Evolutionary conservation across 2,888 invertebrate genomes (phyloP).

Genomic region (Hirtodrosophila histrioides): DNA sequence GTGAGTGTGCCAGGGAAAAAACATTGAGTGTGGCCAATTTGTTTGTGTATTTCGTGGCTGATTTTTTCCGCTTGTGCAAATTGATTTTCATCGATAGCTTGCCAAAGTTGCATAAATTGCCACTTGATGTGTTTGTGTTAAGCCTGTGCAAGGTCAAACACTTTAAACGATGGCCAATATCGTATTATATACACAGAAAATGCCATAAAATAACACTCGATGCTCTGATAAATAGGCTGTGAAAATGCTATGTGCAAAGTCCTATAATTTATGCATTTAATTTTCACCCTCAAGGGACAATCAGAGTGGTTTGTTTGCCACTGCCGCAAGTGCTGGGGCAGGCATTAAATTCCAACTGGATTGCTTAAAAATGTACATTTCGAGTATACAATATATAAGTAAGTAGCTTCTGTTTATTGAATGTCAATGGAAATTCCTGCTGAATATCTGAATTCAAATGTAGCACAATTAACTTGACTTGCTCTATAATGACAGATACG

Average conservation of each 20-base stretch:
- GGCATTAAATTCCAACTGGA: conserved; percentile 14
- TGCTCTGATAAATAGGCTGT: conserved; percentile 33
- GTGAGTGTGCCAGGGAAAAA: conserved; percentile 46
- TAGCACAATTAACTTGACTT: conserved; percentile 29
- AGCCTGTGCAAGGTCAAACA: conserved; percentile 52
- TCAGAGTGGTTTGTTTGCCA: conserved; percentile 25
- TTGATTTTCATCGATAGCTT: conserved; percentile 69
- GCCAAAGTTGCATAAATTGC: conserved; percentile 59
- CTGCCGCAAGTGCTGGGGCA: neutral
- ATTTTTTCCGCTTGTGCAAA: conserved; percentile 44
- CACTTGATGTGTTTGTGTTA: conserved; percentile 49
- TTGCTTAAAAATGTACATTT: neutral
- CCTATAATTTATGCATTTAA: conserved; percentile 53
- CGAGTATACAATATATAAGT: neutral
- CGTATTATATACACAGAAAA: conserved; percentile 15
- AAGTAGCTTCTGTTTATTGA: conserved; percentile 24
- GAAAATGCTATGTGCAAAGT: conserved; percentile 7
- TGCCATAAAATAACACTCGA: conserved; percentile 38
- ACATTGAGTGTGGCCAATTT: conserved; percentile 51
- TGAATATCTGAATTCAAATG: conserved; percentile 17
- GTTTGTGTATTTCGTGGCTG: conserved; percentile 29
- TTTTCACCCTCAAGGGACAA: conserved; percentile 15
- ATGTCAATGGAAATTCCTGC: conserved; percentile 9
- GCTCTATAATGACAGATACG: neutral
- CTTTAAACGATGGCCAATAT: conserved; percentile 50